Percentiles rank a stretch among this genome's conserved stretches.
Evolutionary conservation across 2,888 invertebrate genomes (phyloP).

Genomic region (Andrena chrysosceles): DNA sequence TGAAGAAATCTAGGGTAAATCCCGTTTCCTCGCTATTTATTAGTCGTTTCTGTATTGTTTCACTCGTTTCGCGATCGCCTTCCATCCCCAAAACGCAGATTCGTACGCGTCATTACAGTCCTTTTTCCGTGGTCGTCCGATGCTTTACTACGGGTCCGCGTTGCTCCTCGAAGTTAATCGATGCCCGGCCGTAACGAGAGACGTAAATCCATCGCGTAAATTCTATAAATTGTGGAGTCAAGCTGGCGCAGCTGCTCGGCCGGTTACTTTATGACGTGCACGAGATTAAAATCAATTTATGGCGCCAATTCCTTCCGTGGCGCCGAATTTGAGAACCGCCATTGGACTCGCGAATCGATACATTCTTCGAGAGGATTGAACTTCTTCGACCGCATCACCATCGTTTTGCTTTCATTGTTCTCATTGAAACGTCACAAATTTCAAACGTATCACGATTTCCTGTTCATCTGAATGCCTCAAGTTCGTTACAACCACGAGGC

Average conservation of each 20-base stretch:
- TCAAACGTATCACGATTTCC: neutral
- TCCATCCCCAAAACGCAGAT: neutral
- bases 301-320: conserved; percentile 71
- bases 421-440: neutral
- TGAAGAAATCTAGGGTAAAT: too few species aligned
- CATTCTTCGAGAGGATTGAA: conserved; percentile 27
- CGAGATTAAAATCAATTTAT: conserved; percentile 78
- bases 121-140: neutral
- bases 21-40: neutral
- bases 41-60: too few species aligned
- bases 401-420: neutral
- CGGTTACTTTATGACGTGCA: conserved; percentile 74
- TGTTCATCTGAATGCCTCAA: neutral
- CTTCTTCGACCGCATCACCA: conserved; percentile 4
- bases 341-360: conserved; percentile 10
- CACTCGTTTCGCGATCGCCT: neutral
- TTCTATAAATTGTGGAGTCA: conserved; percentile 75
- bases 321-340: conserved; percentile 53
- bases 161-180: conserved; percentile 64
- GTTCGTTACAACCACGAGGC: neutral
- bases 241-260: conserved; percentile 69
- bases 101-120: neutral
- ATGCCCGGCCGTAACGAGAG: conserved; percentile 70
- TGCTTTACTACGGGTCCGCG: neutral
- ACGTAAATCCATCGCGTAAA: conserved; percentile 75